Percentiles rank a stretch among this genome's conserved stretches.
These are phyloP conservation scores for Ectemnius continuus DNA, from an alignment of 2,888 invertebrate genomes.

Conservation along the genomic window DNA sequence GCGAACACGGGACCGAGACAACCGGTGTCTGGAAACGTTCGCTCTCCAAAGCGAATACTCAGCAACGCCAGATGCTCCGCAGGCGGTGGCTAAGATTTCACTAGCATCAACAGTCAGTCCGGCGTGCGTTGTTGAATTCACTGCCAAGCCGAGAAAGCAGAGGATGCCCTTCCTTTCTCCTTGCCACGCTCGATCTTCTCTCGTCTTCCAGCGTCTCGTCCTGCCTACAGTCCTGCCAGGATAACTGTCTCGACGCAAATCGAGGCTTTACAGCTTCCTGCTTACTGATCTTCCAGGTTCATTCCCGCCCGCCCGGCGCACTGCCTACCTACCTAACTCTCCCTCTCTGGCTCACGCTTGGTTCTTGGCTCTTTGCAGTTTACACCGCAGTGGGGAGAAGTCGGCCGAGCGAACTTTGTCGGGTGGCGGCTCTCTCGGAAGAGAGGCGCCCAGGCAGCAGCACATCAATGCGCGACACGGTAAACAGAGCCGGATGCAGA, in stretches of 20 bases:
- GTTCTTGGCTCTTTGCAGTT: slow-evolving; percentile 38
- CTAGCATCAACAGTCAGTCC: slow-evolving; percentile 7
- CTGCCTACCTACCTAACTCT: not conserved
- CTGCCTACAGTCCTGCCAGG: slow-evolving; percentile 6
- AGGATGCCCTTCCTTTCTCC: not conserved
- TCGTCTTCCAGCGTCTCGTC: slow-evolving; percentile 1
- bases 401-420: slow-evolving; percentile 49
- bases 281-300: slow-evolving; percentile 22
- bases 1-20: slow-evolving; percentile 32
- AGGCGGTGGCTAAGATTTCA: slow-evolving; percentile 53
- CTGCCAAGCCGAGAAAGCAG: too few species aligned
- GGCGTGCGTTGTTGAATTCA: too few species aligned
- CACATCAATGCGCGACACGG: slow-evolving; percentile 33
- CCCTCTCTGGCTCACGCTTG: not conserved
- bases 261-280: slow-evolving; percentile 6
- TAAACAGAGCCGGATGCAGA: slow-evolving; percentile 58
- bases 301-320: not conserved
- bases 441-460: slow-evolving; percentile 28
- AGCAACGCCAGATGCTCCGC: slow-evolving; percentile 66
- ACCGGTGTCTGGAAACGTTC: slow-evolving; percentile 36
- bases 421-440: slow-evolving; percentile 27
- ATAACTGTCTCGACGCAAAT: slow-evolving; percentile 16
- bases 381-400: slow-evolving; percentile 46
- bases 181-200: slow-evolving; percentile 14
- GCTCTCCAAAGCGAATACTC: slow-evolving; percentile 43